Percentiles rank a stretch among this genome's conserved stretches.
phyloP scores from a whole-genome alignment of 2,113 vertebrate genomes.

The Cinclus mexicanus region DNA sequence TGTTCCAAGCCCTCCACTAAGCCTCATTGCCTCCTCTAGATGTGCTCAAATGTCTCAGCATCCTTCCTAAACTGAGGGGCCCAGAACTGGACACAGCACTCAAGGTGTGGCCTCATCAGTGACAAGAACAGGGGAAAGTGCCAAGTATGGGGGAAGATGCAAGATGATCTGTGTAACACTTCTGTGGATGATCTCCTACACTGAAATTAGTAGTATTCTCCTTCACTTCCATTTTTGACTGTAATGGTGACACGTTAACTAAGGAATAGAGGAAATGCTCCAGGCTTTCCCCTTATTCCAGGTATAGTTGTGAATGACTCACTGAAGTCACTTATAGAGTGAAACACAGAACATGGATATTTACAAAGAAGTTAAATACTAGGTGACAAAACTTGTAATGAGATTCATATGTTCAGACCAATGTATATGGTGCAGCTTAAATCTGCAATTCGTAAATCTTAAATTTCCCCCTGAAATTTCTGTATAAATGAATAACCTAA shows the following conservation, averaged over 20 bases:
- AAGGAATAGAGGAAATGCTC: neutral
- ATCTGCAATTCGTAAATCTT: neutral
- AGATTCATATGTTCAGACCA: slow-evolving; percentile 17
- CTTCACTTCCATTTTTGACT: neutral
- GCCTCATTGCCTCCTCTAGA: neutral
- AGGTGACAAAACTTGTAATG: slow-evolving; percentile 6
- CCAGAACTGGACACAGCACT: neutral
- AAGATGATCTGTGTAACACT: neutral
- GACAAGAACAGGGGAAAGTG: neutral
- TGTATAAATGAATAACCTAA: slow-evolving; percentile 46
- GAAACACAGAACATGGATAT: neutral
- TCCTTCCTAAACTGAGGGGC: neutral
- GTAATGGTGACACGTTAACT: neutral
- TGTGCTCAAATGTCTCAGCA: fast-evolving
- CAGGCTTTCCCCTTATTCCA: neutral
- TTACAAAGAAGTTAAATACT: neutral
- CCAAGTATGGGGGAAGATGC: neutral
- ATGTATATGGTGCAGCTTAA: neutral
- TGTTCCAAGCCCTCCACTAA: neutral
- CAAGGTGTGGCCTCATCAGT: neutral
- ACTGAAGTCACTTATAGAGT: neutral
- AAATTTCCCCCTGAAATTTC: neutral
- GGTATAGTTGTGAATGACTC: fast-evolving
- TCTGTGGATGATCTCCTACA: neutral
- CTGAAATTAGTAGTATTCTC: neutral